phyloP scores from a whole-genome alignment of 2,797 vertebrate species.

The Schizopygopsis pylzovi region DNA sequence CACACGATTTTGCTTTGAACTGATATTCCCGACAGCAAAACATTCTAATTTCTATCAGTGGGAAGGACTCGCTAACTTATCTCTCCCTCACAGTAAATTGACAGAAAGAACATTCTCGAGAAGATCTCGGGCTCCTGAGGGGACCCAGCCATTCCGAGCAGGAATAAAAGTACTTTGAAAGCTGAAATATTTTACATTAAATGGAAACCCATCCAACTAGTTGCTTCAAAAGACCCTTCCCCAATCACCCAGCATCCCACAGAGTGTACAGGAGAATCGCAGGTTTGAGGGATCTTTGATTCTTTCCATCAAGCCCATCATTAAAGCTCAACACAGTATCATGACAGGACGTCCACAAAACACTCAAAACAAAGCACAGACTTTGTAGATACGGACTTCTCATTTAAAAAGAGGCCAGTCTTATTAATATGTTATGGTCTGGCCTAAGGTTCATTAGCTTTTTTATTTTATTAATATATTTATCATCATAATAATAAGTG shows the following conservation, averaged over 20 bases:
- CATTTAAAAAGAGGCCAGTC: too few relatives aligned
- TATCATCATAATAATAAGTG: too few relatives aligned
- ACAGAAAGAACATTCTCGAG: slow-evolving; percentile 71
- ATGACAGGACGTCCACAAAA: too few relatives aligned
- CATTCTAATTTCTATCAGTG: slow-evolving; percentile 63
- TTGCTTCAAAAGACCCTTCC: slow-evolving; percentile 81
- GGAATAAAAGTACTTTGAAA: slow-evolving; percentile 82
- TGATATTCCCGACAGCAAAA: slow-evolving; percentile 59
- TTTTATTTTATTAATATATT: neutral
- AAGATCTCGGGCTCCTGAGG: slow-evolving; percentile 75
- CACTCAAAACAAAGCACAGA: too few relatives aligned
- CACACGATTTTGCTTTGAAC: slow-evolving; percentile 42
- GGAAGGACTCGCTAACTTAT: slow-evolving; percentile 61
- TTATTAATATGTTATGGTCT: neutral
- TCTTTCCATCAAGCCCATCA: too few relatives aligned
- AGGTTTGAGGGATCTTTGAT: too few relatives aligned
- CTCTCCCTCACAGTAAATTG: slow-evolving; percentile 63
- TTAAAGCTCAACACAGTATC: too few relatives aligned
- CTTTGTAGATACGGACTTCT: too few relatives aligned
- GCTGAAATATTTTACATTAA: slow-evolving; percentile 83
- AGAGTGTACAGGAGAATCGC: too few relatives aligned
- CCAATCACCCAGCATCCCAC: slow-evolving; percentile 79
- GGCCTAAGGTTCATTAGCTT: neutral
- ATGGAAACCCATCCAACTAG: slow-evolving; percentile 82
- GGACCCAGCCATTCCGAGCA: slow-evolving; percentile 68